phyloP scores from a whole-genome alignment of 2,888 invertebrate genomes.

The Caenorhabditis drosophilae region DNA sequence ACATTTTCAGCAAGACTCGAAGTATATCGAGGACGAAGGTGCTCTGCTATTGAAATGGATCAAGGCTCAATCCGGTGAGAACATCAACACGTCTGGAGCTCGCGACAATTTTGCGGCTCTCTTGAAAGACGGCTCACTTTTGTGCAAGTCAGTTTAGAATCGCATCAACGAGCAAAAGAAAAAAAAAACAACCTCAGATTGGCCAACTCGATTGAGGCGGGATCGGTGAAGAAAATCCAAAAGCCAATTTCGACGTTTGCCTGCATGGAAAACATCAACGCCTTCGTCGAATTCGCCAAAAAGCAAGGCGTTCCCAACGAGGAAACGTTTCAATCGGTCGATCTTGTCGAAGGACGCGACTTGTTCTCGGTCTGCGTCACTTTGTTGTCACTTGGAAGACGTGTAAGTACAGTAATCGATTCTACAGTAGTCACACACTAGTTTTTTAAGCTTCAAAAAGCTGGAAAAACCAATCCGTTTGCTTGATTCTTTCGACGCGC shows the following conservation, averaged over 20 bases:
- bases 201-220: constrained; percentile 84
- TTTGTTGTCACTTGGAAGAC: constrained; percentile 63
- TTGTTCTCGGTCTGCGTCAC: constrained; percentile 81
- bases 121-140: constrained; percentile 86
- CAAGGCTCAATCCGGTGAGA: constrained; percentile 82
- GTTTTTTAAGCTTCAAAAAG: constrained; percentile 60
- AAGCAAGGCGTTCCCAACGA: constrained; percentile 80
- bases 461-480: constrained; percentile 64
- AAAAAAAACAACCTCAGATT: too few species aligned
- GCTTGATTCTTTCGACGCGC: constrained; percentile 17
- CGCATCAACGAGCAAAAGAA: too few species aligned
- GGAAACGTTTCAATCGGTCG: constrained; percentile 96
- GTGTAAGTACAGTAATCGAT: constrained; percentile 53
- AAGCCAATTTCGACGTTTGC: constrained; percentile 90
- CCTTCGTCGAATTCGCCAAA: constrained; percentile 85
- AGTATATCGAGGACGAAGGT: constrained; percentile 93
- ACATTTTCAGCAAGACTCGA: constrained; percentile 84
- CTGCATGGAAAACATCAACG: constrained; percentile 98
- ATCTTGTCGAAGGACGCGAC: constrained; percentile 94
- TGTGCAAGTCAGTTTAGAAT: constrained; percentile 85
- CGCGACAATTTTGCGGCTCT: constrained; percentile 89
- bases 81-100: constrained; percentile 78
- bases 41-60: constrained; percentile 93
- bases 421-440: neutral
- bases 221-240: constrained; percentile 89